These are phyloP conservation scores for Pagetopsis macropterus DNA, from an alignment of 2,797 vertebrate genomes.

Conservation along the genomic window DNA sequence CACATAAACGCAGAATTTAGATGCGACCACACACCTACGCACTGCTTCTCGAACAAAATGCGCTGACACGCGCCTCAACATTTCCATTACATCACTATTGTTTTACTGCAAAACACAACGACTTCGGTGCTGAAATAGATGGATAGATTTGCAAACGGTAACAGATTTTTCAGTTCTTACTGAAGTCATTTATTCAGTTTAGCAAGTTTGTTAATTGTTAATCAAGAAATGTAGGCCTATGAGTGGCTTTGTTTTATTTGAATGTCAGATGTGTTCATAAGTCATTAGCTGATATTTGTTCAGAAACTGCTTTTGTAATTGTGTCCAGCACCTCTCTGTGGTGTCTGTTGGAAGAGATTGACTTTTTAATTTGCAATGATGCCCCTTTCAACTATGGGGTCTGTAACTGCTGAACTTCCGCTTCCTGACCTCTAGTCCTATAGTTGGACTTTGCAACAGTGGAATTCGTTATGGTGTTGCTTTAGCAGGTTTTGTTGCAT, in stretches of 20 bases:
- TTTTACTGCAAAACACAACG: slow-evolving; percentile 28
- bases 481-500: not conserved
- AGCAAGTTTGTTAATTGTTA: not conserved
- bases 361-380: not conserved
- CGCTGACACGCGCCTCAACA: slow-evolving; percentile 23
- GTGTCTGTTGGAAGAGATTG: not conserved
- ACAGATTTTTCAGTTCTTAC: not conserved
- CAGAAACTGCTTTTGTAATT: not conserved
- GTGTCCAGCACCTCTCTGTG: not conserved
- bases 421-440: not conserved
- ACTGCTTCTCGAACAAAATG: slow-evolving; percentile 34
- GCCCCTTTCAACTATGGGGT: not conserved
- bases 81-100: slow-evolving; percentile 41
- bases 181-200: not conserved
- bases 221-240: no score
- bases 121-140: slow-evolving; percentile 1
- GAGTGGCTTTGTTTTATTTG: no score
- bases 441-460: not conserved
- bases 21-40: slow-evolving; percentile 60
- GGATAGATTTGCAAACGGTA: slow-evolving; percentile 5
- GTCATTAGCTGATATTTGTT: not conserved
- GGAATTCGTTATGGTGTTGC: no score
- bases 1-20: slow-evolving; percentile 25
- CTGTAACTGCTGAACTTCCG: not conserved
- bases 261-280: not conserved